Evolutionary conservation across 2,113 vertebrate species (phyloP), one percentile per base, ranked within the genome.

Genomic region (Picathartes gymnocephalus): DNA sequence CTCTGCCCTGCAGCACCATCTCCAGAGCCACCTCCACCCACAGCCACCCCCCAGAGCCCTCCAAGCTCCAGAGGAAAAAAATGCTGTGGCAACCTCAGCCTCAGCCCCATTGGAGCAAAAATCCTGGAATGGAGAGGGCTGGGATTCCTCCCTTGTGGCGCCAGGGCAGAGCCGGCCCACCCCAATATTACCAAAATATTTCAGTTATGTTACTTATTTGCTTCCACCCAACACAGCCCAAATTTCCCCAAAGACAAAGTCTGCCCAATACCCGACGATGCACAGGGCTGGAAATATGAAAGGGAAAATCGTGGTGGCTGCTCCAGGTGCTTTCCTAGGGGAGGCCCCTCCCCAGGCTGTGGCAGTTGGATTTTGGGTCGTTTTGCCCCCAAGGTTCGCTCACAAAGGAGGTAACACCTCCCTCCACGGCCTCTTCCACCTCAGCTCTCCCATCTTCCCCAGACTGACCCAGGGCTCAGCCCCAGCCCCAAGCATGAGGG

Each of bases 91-190:
- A 50, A 47, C 25, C 35, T 85, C 81, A 71, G 9, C 35, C 82
- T 25, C 62, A 62, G 22, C 65, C 17, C 39, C 35, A 9, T 8
- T 12, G 40, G 60, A 58, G 33, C 9, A 23, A 83, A 18, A 14
- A 3, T 37, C 48, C 33, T 3, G 0, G 39, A 44, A 5, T 1
- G 4, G 25, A 18, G 44, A 91, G 62, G 0, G 0, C 50, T 31
- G 54, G 83, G 48, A 44, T 33, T 44, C 53, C 79, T 77, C 45
- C 64, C 40, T 50, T 13, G 23, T 4, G 2, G 66, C 60, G 74
- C 30, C 45, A 0, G 2, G 39, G 81, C 65, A 57, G 44, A 81
- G 74, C 71, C 21, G 0, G 0, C 74, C 82, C 31, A 39, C 65
- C 56, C 6, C 1, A 80, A 14, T 4, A 30, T 31, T 15, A 72